These are phyloP conservation scores for Drosophila pullipes DNA, from an alignment of 2,888 invertebrate species.

Conservation along the genomic window DNA sequence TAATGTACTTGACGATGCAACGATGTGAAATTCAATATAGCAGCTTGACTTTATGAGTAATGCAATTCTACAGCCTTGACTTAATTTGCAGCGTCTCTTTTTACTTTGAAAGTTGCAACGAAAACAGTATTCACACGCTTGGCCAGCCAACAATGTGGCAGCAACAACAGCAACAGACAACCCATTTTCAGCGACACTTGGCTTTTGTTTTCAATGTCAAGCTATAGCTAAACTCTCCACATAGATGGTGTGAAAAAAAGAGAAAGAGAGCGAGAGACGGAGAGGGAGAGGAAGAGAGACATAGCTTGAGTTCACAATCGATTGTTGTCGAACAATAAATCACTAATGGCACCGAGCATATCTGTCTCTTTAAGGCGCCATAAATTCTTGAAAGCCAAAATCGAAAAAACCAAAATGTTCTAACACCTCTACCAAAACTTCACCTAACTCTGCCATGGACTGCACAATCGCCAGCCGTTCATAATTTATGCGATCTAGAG, in stretches of 20 bases:
- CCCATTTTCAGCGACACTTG: slow-evolving; percentile 59
- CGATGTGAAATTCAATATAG: slow-evolving; percentile 58
- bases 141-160: slow-evolving; percentile 56
- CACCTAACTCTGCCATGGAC: slow-evolving; percentile 27
- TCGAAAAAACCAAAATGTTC: slow-evolving; percentile 61
- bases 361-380: slow-evolving; percentile 76
- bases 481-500: slow-evolving; percentile 74
- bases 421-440: slow-evolving; percentile 64
- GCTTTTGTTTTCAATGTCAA: slow-evolving; percentile 76
- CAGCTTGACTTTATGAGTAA: slow-evolving; percentile 69
- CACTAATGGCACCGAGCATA: slow-evolving; percentile 70
- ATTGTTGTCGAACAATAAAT: slow-evolving; percentile 74
- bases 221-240: slow-evolving; percentile 25
- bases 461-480: slow-evolving; percentile 44
- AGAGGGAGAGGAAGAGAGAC: not conserved
- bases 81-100: slow-evolving; percentile 73
- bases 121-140: slow-evolving; percentile 75
- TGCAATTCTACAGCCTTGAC: slow-evolving; percentile 69
- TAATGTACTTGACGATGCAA: slow-evolving; percentile 44
- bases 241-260: not conserved
- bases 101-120: slow-evolving; percentile 80
- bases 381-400: slow-evolving; percentile 63
- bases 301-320: slow-evolving; percentile 50
- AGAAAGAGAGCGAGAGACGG: slow-evolving; percentile 6
- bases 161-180: slow-evolving; percentile 34